Conservation (phyloP, 2,113 vertebrate genomes). For the Archilochus colubris region DNA sequence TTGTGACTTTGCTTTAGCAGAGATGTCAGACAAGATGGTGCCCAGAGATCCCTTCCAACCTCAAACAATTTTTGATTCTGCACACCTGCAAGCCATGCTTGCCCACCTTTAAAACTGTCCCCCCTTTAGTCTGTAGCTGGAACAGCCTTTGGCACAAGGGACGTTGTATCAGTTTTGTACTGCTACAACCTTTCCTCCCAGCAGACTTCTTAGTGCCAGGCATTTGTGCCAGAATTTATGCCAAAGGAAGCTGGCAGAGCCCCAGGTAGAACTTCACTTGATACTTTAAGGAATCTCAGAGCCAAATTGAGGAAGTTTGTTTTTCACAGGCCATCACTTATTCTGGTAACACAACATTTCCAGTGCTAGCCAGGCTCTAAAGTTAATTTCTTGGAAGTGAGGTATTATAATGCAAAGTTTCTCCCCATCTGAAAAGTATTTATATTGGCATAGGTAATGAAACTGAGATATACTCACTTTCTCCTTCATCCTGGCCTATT, state of each 20-base stretch:
- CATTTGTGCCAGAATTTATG: conserved; percentile 15
- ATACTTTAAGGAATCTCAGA: conserved; percentile 6
- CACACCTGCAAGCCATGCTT: neutral
- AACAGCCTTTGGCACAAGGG: neutral
- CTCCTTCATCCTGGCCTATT: neutral
- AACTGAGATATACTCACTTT: neutral
- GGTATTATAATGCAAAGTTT: neutral
- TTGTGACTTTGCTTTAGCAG: neutral
- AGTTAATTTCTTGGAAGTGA: neutral
- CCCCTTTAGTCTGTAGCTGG: neutral
- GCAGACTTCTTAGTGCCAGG: neutral
- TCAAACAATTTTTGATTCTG: neutral
- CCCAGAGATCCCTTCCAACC: neutral
- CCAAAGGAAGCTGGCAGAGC: conserved; percentile 24
- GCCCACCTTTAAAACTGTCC: neutral
- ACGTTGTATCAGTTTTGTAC: neutral
- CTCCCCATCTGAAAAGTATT: neutral
- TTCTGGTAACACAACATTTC: neutral
- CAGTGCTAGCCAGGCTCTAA: neutral
- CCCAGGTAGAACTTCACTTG: neutral
- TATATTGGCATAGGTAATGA: neutral
- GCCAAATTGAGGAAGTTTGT: neutral
- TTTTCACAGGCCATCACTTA: neutral
- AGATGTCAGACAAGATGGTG: neutral
- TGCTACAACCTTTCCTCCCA: neutral